A percentile compares a stretch with the other conserved stretches of the same genome.
phyloP scores from a whole-genome alignment of 2,113 vertebrate genomes.

The Vulpes lagopus region DNA sequence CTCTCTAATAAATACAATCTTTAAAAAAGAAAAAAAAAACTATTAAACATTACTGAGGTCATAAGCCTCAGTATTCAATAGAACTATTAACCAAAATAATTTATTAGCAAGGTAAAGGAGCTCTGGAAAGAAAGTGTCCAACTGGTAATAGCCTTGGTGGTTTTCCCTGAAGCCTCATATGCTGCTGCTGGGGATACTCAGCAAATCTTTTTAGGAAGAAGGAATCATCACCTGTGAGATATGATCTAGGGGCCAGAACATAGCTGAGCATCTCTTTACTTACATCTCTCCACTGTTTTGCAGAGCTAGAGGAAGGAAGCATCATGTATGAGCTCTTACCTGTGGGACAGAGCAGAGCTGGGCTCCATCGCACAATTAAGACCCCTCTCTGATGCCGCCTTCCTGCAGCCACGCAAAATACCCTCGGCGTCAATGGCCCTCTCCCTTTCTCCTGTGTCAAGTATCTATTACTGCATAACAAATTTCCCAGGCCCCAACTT shows the following conservation, averaged over 20 bases:
- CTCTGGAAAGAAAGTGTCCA: neutral
- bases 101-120: neutral
- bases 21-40: neutral
- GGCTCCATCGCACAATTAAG: neutral
- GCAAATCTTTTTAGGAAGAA: neutral
- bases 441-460: neutral
- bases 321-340: neutral
- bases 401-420: neutral
- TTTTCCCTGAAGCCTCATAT: neutral
- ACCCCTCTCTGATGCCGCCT: neutral
- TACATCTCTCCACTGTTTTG: neutral
- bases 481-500: neutral
- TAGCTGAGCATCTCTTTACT: neutral
- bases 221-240: neutral
- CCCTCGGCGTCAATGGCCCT: neutral
- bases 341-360: neutral
- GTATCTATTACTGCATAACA: too few species aligned
- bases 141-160: neutral
- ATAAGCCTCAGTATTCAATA: neutral
- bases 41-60: neutral
- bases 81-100: constrained; percentile 23
- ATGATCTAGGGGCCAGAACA: neutral
- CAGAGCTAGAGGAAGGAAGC: neutral
- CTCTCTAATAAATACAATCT: too few species aligned
- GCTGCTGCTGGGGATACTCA: neutral